phyloP scores from a whole-genome alignment of 2,888 invertebrate species.

The Orchestes rusci region DNA sequence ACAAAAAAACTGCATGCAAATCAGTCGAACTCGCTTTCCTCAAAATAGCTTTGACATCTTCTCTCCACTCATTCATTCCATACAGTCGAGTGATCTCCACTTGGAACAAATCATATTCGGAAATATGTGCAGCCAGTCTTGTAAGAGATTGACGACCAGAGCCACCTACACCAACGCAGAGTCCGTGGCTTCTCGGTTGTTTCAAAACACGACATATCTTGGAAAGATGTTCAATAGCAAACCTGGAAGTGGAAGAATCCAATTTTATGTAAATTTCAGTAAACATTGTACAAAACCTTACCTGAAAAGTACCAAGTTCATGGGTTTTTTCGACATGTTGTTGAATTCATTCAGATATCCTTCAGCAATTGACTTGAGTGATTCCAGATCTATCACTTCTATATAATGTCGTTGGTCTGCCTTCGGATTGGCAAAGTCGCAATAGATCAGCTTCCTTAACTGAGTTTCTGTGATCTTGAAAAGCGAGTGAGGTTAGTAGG shows the following conservation, averaged over 20 bases:
- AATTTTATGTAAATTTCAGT: neutral
- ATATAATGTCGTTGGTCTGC: slow-evolving; percentile 81
- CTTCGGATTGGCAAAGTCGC: slow-evolving; percentile 93
- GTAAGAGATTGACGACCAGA: slow-evolving; percentile 90
- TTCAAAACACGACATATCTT: slow-evolving; percentile 84
- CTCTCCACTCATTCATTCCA: slow-evolving; percentile 79
- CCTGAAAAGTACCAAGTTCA: slow-evolving; percentile 89
- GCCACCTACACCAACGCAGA: slow-evolving; percentile 79
- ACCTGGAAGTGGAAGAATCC: slow-evolving; percentile 50
- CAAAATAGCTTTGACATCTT: slow-evolving; percentile 76
- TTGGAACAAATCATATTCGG: slow-evolving; percentile 87
- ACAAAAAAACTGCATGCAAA: slow-evolving; percentile 81
- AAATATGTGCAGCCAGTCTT: slow-evolving; percentile 84
- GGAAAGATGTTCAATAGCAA: slow-evolving; percentile 90
- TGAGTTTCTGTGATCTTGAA: slow-evolving; percentile 69
- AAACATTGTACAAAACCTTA: no score
- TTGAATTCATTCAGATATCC: slow-evolving; percentile 86
- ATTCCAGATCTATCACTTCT: slow-evolving; percentile 79
- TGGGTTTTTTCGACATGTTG: slow-evolving; percentile 93
- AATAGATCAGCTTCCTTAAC: slow-evolving; percentile 80
- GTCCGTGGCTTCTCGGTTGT: slow-evolving; percentile 84
- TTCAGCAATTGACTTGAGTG: slow-evolving; percentile 75
- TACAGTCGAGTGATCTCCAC: slow-evolving; percentile 88
- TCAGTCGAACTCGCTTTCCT: slow-evolving; percentile 77
- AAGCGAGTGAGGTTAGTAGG: neutral